phyloP scores from a whole-genome alignment of 1,140 invertebrate genomes.

The Chelonus insularis region DNA sequence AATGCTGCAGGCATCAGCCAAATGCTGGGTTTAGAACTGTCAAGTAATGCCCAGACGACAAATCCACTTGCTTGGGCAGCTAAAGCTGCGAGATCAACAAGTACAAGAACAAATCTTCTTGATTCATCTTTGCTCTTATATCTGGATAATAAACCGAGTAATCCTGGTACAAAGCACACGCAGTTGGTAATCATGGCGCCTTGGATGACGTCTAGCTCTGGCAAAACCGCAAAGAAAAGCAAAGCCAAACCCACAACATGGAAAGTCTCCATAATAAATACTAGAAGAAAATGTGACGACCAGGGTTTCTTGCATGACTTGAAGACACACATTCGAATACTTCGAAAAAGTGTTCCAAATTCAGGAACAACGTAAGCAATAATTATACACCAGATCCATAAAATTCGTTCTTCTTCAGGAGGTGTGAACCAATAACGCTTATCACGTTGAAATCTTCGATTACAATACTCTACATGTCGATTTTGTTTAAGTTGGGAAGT shows the following conservation, averaged over 20 bases:
- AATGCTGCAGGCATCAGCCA: conserved; percentile 86
- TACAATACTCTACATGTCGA: conserved; percentile 77
- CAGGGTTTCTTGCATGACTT: conserved; percentile 76
- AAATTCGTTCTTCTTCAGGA: conserved; percentile 81
- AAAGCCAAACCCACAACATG: conserved; percentile 84
- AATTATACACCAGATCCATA: conserved; percentile 92
- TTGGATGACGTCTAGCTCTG: conserved; percentile 88
- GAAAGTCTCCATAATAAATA: conserved; percentile 81
- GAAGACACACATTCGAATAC: conserved; percentile 86
- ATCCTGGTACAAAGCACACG: conserved; percentile 83
- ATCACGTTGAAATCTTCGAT: conserved; percentile 79
- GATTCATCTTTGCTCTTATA: conserved; percentile 74
- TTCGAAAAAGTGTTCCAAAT: conserved; percentile 81
- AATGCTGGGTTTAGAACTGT: conserved; percentile 67
- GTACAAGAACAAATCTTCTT: conserved; percentile 75
- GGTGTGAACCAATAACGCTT: conserved; percentile 78
- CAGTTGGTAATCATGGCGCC: conserved; percentile 93
- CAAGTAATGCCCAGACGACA: conserved; percentile 84
- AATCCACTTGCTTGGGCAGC: conserved; percentile 86
- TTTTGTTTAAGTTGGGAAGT: conserved; percentile 82
- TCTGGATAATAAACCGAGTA: conserved; percentile 77
- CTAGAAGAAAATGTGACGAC: conserved; percentile 68
- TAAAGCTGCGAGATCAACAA: conserved; percentile 81
- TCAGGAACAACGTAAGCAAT: conserved; percentile 86
- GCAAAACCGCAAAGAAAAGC: conserved; percentile 84